Conservation (phyloP, 37 sponge, comb jelly and placozoan species). For the Halisarca cf. caerulea region DNA sequence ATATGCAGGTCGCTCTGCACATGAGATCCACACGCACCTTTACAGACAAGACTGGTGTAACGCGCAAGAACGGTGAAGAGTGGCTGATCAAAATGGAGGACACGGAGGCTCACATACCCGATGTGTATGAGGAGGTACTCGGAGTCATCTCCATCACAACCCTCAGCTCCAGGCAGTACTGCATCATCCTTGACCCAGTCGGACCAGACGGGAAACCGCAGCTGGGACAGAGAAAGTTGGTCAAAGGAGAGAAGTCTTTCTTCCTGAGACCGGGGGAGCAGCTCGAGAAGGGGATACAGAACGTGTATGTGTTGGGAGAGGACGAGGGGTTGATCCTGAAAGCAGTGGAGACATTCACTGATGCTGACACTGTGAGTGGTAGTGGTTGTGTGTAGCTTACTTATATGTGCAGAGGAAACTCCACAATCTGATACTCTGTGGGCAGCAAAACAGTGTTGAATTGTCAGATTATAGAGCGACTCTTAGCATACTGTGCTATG, state of each 20-base stretch:
- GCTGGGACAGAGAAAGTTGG: conserved; percentile 97
- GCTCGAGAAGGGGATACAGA: conserved; percentile 97
- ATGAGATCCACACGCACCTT: conserved; percentile 93
- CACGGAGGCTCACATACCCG: conserved; percentile 99
- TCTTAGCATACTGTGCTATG: too few species aligned
- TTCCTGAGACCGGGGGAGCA: conserved; percentile 97
- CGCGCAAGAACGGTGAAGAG: conserved; percentile 97
- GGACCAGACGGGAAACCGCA: conserved; percentile 96
- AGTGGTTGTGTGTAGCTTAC: not conserved
- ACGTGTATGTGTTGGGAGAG: conserved; percentile 94
- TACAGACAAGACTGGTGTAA: conserved; percentile 79
- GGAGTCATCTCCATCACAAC: conserved; percentile 94
- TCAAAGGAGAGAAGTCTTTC: conserved; percentile 99
- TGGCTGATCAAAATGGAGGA: conserved; percentile 99
- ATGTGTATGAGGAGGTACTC: conserved; percentile 95
- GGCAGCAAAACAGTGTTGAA: too few species aligned
- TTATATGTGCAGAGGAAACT: too few species aligned
- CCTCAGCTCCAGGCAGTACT: conserved; percentile 96
- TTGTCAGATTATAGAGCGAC: too few species aligned
- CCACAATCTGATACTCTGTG: too few species aligned
- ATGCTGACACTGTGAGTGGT: conserved; percentile 71
- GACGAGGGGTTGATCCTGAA: conserved; percentile 96
- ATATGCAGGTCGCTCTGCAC: conserved; percentile 89
- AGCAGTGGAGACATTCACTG: conserved; percentile 82
- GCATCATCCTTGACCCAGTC: conserved; percentile 95